Evolutionary conservation across 1,140 invertebrate species (phyloP).

Genomic region (Steinernema khuongi): DNA sequence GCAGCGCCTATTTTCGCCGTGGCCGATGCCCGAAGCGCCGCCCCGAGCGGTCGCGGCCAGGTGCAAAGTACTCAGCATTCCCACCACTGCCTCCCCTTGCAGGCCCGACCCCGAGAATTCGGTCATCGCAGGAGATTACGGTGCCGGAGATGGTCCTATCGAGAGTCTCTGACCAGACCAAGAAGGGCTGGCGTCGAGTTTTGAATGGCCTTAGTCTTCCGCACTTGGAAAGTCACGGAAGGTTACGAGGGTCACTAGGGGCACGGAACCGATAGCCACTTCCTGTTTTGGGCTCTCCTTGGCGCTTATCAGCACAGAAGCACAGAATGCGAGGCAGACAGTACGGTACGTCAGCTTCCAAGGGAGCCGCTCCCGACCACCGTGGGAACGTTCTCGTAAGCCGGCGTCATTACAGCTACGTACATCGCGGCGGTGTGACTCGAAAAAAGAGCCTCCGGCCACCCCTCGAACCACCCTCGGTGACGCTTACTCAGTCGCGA

Average conservation of each 20-base stretch:
- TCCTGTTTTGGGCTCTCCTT: neutral
- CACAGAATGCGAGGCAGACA: neutral
- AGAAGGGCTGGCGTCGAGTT: too few relatives aligned
- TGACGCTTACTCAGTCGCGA: neutral
- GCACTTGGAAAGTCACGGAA: too few relatives aligned
- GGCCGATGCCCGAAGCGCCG: conserved; percentile 3
- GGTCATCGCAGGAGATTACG: too few relatives aligned
- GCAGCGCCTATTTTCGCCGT: conserved; percentile 3
- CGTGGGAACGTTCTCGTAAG: neutral
- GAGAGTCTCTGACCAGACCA: too few relatives aligned
- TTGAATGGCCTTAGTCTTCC: too few relatives aligned
- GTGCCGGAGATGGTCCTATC: too few relatives aligned
- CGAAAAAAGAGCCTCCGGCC: neutral
- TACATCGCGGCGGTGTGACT: neutral
- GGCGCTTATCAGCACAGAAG: neutral
- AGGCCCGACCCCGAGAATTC: too few relatives aligned
- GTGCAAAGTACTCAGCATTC: neutral
- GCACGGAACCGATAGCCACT: neutral
- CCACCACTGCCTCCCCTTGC: too few relatives aligned
- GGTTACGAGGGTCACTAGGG: too few relatives aligned
- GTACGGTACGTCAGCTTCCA: neutral
- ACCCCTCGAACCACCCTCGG: neutral
- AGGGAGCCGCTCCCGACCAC: neutral
- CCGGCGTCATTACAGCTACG: neutral
- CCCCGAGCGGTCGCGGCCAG: conserved; percentile 12